phyloP scores from a whole-genome alignment of 1,140 invertebrate species.

The Trachymyrmex septentrionalis region DNA sequence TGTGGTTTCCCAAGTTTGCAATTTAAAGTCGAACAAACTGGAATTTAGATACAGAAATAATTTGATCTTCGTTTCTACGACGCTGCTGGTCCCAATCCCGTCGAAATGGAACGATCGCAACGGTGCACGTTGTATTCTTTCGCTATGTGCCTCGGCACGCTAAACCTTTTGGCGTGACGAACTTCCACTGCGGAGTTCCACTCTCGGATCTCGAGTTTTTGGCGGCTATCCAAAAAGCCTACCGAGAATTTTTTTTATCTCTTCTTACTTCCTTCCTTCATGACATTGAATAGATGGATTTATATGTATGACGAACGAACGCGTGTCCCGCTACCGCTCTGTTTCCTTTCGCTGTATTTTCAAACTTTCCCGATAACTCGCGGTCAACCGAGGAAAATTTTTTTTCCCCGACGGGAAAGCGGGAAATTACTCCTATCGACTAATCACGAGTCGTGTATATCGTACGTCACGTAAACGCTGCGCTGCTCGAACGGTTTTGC shows the following conservation, averaged over 20 bases:
- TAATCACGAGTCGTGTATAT: conserved; percentile 49
- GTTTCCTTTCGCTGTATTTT: conserved; percentile 35
- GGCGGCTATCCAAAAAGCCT: conserved; percentile 43
- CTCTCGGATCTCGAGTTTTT: conserved; percentile 34
- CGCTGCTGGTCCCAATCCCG: background rate
- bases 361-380: conserved; percentile 34
- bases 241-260: background rate
- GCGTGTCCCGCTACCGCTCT: background rate
- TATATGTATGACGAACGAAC: conserved; percentile 34
- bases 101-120: conserved; percentile 15
- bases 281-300: conserved; percentile 54
- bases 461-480: conserved; percentile 40
- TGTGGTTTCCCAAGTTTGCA: conserved; percentile 13
- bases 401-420: background rate
- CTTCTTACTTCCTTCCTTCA: conserved; percentile 13
- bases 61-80: conserved; percentile 28
- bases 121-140: conserved; percentile 16
- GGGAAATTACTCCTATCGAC: conserved; percentile 46
- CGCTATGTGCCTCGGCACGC: background rate
- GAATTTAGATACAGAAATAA: conserved; percentile 48
- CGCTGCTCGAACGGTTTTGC: conserved; percentile 3
- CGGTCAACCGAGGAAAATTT: background rate
- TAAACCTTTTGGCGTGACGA: conserved; percentile 27
- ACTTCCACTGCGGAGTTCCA: background rate
- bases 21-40: conserved; percentile 15